These are phyloP conservation scores for Picathartes gymnocephalus DNA, from an alignment of 2,113 vertebrate species.

Conservation along the genomic window DNA sequence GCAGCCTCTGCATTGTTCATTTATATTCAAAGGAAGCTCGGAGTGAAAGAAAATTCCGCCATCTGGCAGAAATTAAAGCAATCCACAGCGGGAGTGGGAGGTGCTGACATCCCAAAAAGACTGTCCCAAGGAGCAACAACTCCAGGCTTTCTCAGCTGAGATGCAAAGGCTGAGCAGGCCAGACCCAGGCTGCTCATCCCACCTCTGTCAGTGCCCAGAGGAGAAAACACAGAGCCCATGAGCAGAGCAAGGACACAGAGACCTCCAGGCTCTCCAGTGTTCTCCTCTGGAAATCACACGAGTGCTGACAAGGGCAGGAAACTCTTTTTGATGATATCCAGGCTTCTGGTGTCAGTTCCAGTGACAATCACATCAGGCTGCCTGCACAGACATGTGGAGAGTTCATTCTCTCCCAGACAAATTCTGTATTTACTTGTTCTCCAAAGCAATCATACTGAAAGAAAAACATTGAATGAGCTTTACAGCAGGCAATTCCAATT, in stretches of 20 bases:
- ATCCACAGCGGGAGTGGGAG: neutral
- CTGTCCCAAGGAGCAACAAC: neutral
- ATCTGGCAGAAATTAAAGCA: conserved; percentile 4
- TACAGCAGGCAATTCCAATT: neutral
- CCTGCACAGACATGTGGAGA: neutral
- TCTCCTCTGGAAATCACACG: neutral
- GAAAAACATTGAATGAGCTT: neutral
- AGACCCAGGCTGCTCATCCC: neutral
- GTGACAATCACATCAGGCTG: neutral
- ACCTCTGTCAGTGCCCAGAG: neutral
- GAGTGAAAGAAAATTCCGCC: neutral
- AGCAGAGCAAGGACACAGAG: neutral
- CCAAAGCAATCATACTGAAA: neutral
- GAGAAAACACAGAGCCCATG: neutral
- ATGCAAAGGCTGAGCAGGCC: neutral
- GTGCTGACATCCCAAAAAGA: neutral
- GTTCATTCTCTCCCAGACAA: neutral
- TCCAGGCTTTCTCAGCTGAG: neutral
- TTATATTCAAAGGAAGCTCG: conserved; percentile 13
- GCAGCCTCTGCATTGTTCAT: neutral
- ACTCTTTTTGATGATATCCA: neutral
- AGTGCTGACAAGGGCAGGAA: neutral
- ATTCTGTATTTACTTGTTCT: neutral
- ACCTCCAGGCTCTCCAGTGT: neutral
- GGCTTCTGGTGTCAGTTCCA: neutral